Base-by-base conservation (phyloP, 2,113 vertebrate species). In the Gambusia affinis region DNA sequence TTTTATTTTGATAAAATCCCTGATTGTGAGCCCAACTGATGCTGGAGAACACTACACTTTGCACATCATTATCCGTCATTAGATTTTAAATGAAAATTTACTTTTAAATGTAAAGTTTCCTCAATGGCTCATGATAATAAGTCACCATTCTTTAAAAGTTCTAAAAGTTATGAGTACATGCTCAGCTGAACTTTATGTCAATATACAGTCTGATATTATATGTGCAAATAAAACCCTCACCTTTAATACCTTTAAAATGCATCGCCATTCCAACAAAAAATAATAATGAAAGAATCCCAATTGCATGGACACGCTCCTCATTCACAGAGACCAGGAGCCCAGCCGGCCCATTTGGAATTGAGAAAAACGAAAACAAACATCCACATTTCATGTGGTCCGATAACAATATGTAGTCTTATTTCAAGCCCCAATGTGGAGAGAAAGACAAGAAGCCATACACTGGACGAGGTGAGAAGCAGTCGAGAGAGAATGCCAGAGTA, bases 341-440 rank as follows among this genome's bases (percentile, higher is more conserved):
- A 76, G 76, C 81, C 85, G 89, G 90, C 90, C 92, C 82, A 88
- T 90, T 87, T 83, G 80, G 84, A 88, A 78, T 79, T 70, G 64
- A 79, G 71, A 83, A 51, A 85, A 72, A 85, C 73, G 65, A 72
- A 87, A 87, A 81, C 35, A 77, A 82, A 83, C 54, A 54, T 70
- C 60, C 62, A 70, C 72, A 81, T 85, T 79, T 85, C 5, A 68
- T 88, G 87, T 88, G 71, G 74, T 85, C 80, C 64, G 70, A 73
- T 85, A 84, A 80, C 64, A 82, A 85, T 68, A 84, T 63, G 24
- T 89, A 72, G 87, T 91, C 88, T 94, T 89, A 90, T 96, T 97
- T 98, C 95, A 98, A 97, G 97, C 97, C 96, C 96, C 96, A 94
- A 95, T 97, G 96, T 96, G 95, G 95, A 94, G 95, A 95, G 92